These are phyloP conservation scores for Sepioteuthis lessoniana DNA, from an alignment of 2,888 invertebrate species.

Conservation along the genomic window DNA sequence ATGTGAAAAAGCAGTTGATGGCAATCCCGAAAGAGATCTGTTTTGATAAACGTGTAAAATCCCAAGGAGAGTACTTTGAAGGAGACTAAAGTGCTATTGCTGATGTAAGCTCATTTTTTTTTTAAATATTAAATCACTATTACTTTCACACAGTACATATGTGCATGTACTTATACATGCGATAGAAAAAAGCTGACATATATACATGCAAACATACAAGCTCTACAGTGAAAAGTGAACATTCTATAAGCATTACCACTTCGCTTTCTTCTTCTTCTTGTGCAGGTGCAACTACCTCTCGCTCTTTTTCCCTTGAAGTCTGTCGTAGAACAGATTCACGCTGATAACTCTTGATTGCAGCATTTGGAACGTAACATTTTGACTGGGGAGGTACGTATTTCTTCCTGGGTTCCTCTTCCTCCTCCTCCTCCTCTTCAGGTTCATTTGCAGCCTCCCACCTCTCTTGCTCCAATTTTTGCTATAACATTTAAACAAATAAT, in stretches of 20 bases:
- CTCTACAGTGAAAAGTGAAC: background rate
- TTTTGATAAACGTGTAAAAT: too few relatives aligned
- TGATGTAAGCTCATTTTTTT: too few relatives aligned
- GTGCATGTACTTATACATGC: too few relatives aligned
- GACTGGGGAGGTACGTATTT: constrained; percentile 42
- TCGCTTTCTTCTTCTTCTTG: background rate
- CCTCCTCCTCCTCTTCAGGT: constrained; percentile 50
- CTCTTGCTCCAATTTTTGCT: constrained; percentile 61
- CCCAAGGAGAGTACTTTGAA: too few relatives aligned
- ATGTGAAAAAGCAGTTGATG: too few relatives aligned
- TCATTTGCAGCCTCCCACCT: constrained; percentile 55
- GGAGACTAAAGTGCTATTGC: too few relatives aligned
- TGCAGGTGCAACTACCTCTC: background rate
- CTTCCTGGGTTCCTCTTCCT: constrained; percentile 54
- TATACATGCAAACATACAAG: background rate
- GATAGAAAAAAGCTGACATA: too few relatives aligned
- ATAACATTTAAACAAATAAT: background rate
- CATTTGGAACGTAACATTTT: constrained; percentile 41
- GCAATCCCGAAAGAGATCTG: too few relatives aligned
- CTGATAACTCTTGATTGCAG: background rate
- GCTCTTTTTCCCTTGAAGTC: background rate
- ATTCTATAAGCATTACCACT: background rate
- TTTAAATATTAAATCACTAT: too few relatives aligned
- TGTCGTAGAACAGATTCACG: constrained; percentile 15
- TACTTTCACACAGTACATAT: too few relatives aligned